Conservation (phyloP, 1,140 invertebrate species). For the Ceratosolen fusciceps region DNA sequence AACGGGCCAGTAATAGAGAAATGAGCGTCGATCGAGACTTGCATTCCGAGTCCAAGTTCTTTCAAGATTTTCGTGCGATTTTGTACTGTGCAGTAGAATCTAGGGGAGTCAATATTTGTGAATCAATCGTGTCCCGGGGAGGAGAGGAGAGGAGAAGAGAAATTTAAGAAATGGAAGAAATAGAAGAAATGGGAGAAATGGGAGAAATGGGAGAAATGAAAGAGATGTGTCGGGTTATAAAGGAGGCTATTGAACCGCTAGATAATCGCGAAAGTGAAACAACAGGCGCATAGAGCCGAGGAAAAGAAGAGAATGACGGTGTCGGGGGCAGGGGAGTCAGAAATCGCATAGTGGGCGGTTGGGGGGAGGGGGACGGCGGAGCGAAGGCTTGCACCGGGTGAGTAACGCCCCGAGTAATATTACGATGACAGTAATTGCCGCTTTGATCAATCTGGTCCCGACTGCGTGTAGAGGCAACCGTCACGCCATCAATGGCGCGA, state of each 20-base stretch:
- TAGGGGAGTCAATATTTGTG: not conserved
- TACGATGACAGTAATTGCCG: constrained; percentile 69
- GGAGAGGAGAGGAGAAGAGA: not conserved
- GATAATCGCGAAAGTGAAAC: constrained; percentile 45
- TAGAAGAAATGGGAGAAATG: too few relatives aligned
- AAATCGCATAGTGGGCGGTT: constrained; percentile 33
- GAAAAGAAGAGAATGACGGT: not conserved
- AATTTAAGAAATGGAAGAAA: too few relatives aligned
- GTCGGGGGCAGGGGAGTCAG: constrained; percentile 31
- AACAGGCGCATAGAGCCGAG: not conserved
- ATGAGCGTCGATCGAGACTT: constrained; percentile 9
- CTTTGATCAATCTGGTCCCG: constrained; percentile 67
- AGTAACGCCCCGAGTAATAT: constrained; percentile 67
- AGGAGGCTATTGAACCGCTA: constrained; percentile 2
- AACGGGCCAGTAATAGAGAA: constrained; percentile 12
- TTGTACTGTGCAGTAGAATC: not conserved
- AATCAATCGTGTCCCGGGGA: constrained; percentile 5
- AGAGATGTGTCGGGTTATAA: not conserved
- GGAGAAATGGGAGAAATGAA: not conserved
- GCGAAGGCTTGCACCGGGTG: constrained; percentile 50
- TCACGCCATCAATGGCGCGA: constrained; percentile 46
- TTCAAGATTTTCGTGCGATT: not conserved
- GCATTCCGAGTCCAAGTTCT: not conserved
- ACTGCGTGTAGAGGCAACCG: constrained; percentile 57
- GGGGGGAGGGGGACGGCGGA: constrained; percentile 21